These are phyloP conservation scores for Zaprionus africanus DNA, from an alignment of 1,140 invertebrate species.

Conservation along the genomic window DNA sequence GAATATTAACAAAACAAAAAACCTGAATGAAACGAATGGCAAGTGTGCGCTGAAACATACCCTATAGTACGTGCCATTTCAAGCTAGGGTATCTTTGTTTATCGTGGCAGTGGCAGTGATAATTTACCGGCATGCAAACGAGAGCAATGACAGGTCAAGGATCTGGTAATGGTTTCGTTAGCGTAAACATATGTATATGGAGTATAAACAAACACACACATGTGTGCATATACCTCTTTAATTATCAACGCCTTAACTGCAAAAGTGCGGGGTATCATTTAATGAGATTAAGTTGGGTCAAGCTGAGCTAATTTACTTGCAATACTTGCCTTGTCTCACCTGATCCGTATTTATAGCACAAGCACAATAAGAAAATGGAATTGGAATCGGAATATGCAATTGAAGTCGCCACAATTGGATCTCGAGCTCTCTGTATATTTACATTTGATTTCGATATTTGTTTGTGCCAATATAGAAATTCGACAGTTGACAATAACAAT, in stretches of 20 bases:
- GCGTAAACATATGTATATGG: not conserved
- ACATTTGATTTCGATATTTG: not conserved
- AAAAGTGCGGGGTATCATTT: not conserved
- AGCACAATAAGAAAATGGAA: not conserved
- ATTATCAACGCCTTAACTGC: not conserved
- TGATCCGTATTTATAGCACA: not conserved
- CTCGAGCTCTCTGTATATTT: not conserved
- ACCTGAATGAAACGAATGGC: not conserved
- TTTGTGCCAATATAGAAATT: not conserved
- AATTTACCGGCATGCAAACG: not conserved
- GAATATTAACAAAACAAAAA: conserved; percentile 4
- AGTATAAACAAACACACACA: not conserved
- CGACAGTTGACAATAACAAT: not conserved
- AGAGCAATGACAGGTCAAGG: conserved; percentile 22
- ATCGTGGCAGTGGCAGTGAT: not conserved
- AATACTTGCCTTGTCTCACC: not conserved
- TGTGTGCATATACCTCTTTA: not conserved
- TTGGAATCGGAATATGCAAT: not conserved
- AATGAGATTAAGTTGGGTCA: conserved; percentile 6
- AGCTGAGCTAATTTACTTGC: not conserved
- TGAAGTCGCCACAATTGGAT: not conserved
- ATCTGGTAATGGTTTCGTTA: not conserved
- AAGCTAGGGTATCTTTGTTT: conserved; percentile 1
- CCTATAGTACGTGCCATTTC: not conserved
- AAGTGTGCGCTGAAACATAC: not conserved